These are phyloP conservation scores for Rhinophrynus dorsalis DNA, from an alignment of 2,797 vertebrate species.

Conservation along the genomic window DNA sequence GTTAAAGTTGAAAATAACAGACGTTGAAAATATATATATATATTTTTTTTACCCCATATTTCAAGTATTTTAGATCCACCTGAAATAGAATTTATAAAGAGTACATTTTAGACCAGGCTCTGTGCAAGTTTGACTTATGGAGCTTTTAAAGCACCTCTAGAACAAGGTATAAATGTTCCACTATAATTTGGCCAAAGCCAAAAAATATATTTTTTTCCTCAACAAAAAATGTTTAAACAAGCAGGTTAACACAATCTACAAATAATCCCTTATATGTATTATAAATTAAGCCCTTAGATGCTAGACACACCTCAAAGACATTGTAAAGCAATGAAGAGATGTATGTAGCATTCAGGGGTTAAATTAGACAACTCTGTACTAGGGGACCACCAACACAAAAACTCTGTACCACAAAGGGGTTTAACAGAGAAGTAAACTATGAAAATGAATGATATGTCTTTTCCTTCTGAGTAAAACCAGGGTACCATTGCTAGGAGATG, in stretches of 20 bases:
- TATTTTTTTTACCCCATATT: slow-evolving; percentile 22
- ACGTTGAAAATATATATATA: slow-evolving; percentile 32
- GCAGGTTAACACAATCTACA: not conserved
- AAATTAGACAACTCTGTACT: no score
- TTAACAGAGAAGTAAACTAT: no score
- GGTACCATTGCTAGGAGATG: no score
- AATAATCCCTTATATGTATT: not conserved
- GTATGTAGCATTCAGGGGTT: no score
- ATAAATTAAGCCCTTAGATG: slow-evolving; percentile 5
- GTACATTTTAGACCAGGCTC: slow-evolving; percentile 62
- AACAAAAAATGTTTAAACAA: not conserved
- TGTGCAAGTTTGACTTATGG: slow-evolving; percentile 28
- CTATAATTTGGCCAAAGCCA: slow-evolving; percentile 21
- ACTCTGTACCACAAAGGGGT: no score
- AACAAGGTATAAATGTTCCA: slow-evolving; percentile 25
- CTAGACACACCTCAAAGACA: no score
- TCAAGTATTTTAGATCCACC: slow-evolving; percentile 53
- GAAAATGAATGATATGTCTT: no score
- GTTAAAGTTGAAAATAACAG: slow-evolving; percentile 32
- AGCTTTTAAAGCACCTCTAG: slow-evolving; percentile 26
- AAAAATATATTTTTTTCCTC: not conserved
- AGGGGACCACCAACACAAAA: no score
- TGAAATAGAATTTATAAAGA: slow-evolving; percentile 57
- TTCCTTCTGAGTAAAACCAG: no score
- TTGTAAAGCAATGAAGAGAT: no score